Conservation (phyloP, 1,140 invertebrate species). For the Planococcus citri region DNA sequence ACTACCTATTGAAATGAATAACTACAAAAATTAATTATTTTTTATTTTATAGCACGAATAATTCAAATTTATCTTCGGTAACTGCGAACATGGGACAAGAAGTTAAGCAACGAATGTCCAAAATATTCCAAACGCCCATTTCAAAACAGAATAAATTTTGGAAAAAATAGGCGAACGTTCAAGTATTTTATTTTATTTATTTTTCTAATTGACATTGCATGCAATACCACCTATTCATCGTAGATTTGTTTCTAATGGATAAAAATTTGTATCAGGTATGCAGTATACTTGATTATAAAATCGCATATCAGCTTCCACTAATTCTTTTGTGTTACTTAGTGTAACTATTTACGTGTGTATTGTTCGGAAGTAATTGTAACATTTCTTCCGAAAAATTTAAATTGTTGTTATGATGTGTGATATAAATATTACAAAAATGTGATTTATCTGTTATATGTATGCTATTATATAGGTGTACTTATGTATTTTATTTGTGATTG, state of each 20-base stretch:
- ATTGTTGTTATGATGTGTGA: neutral
- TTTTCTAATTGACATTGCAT: too few relatives aligned
- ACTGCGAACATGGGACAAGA: constrained; percentile 1
- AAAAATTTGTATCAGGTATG: too few relatives aligned
- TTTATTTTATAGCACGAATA: constrained; percentile 3
- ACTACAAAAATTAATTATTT: neutral
- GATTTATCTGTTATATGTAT: neutral
- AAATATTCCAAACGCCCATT: constrained; percentile 13
- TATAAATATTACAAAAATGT: neutral
- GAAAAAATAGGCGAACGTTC: neutral
- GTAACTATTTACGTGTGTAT: neutral
- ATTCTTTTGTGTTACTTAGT: too few relatives aligned
- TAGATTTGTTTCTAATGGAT: too few relatives aligned
- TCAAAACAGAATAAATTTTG: constrained; percentile 11
- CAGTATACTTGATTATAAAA: too few relatives aligned
- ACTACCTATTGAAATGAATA: neutral
- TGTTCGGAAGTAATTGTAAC: neutral
- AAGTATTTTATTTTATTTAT: neutral
- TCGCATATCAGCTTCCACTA: too few relatives aligned
- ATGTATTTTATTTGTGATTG: neutral
- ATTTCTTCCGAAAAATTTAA: neutral
- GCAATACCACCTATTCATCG: too few relatives aligned
- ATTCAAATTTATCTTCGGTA: neutral
- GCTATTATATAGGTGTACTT: neutral
- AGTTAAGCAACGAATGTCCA: neutral